Evolutionary conservation across 2,888 invertebrate species (phyloP), one percentile per base, ranked within the genome.

Genomic region (Metellina segmentata): DNA sequence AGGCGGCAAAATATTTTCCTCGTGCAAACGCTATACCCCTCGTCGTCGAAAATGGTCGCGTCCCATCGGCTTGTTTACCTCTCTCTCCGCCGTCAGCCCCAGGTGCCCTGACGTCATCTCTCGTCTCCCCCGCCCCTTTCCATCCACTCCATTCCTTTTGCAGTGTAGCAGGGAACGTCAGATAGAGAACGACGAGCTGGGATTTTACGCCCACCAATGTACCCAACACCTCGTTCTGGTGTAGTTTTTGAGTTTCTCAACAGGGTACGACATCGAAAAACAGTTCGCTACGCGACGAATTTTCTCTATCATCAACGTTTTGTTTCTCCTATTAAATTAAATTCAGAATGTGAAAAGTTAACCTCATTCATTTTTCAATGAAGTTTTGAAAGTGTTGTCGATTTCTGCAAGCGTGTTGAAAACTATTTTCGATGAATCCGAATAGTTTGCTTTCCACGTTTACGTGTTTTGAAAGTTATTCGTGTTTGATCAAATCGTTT

Each of bases 11-110:
- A 49, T 16, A 49, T n/a, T 77, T 48, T 77, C 77, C 16, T 49
- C 51, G n/a, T n/a, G 48, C 49, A 49, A 13, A 9, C 48, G 77
- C 69, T 48, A 13, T 61, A 82, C 74, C 91, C 91, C 91, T 91
- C 91, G 13, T n/a, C 16, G 20, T 48, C 16, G 11, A 53, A 53
- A 91, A 91, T 91, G 91, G 91, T 83, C 34, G 87, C 87, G 72
- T 81, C 83, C 91, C 91, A 77, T 91, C 61, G 83, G 87, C 91
- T 91, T 91, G 91, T 91, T 91, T 91, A 91, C 86, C 91, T 91
- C 87, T 77, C 81, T 69, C 61, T 81, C 75, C 53, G 74, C 70
- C 83, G 69, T 53, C 78, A 83, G 78, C 83, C 83, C 89, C 89
- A 91, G 91, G 87, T 91, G 91, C 87, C 78, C 71, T 82, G 83